Evolutionary conservation across 1,140 invertebrate species (phyloP).

Genomic region (Cyphomyrmex costatus): DNA sequence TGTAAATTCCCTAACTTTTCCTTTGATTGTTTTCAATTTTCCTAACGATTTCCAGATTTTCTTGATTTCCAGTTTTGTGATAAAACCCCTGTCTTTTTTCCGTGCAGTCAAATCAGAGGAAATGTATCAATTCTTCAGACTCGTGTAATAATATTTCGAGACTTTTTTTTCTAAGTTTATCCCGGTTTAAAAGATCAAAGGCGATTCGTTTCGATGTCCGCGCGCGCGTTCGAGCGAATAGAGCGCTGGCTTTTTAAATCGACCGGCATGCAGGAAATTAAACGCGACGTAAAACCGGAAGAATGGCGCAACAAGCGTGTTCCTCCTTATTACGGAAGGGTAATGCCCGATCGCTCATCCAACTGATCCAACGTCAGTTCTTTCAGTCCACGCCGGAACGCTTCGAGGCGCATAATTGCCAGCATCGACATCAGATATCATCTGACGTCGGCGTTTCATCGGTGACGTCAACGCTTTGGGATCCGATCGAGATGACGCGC

Average conservation of each 20-base stretch:
- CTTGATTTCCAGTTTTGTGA: too few species aligned
- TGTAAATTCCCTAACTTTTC: too few species aligned
- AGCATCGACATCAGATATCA: constrained; percentile 22
- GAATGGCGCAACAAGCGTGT: constrained; percentile 65
- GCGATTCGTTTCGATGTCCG: background rate
- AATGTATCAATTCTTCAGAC: background rate
- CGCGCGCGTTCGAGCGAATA: background rate
- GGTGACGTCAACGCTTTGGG: constrained; percentile 29
- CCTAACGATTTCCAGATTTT: too few species aligned
- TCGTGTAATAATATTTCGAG: background rate
- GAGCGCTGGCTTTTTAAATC: constrained; percentile 55
- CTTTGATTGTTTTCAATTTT: too few species aligned
- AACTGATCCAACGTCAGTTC: constrained; percentile 53
- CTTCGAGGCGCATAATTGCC: constrained; percentile 47
- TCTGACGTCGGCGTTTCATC: constrained; percentile 37
- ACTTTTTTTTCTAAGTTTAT: background rate
- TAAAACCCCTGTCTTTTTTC: background rate
- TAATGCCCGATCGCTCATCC: constrained; percentile 60
- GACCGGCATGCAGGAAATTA: constrained; percentile 62
- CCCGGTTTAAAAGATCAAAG: background rate
- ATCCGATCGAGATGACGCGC: background rate
- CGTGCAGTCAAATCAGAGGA: background rate
- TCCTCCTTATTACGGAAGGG: constrained; percentile 57
- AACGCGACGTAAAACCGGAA: constrained; percentile 60
- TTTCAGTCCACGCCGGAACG: constrained; percentile 33